A percentile compares a stretch with the other conserved stretches of the same genome.
These are phyloP conservation scores for Romanogobio albipinnatus DNA, from an alignment of 2,113 vertebrate genomes.

Conservation along the genomic window DNA sequence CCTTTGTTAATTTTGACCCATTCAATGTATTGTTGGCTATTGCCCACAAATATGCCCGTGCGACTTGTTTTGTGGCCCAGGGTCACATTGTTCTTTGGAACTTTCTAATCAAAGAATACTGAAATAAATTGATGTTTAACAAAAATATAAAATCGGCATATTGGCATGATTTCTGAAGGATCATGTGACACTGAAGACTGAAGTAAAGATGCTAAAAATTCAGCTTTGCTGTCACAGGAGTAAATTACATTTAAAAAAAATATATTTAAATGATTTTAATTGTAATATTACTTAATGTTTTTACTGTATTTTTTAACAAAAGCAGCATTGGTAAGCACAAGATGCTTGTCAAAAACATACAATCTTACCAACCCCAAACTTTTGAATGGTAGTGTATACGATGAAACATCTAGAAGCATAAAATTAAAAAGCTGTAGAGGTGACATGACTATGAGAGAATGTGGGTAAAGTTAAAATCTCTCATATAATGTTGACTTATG, in stretches of 20 bases:
- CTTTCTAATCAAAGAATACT: too few species aligned
- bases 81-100: too few species aligned
- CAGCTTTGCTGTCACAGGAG: neutral
- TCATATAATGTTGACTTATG: neutral
- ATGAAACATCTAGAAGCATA: neutral
- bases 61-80: too few species aligned
- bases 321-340: neutral
- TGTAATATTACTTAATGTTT: neutral
- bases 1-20: too few species aligned
- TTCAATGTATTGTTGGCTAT: too few species aligned
- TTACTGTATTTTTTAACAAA: neutral
- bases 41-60: too few species aligned
- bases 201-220: neutral
- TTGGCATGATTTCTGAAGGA: neutral
- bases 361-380: neutral
- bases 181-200: neutral
- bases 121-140: too few species aligned
- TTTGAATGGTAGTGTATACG: neutral
- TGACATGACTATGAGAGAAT: neutral
- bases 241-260: too few species aligned
- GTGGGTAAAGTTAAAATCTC: neutral
- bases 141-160: neutral
- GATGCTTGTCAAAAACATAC: neutral
- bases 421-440: neutral
- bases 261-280: too few species aligned